Conservation (phyloP, 2,797 vertebrate species). For the Aratinga solstitialis region DNA sequence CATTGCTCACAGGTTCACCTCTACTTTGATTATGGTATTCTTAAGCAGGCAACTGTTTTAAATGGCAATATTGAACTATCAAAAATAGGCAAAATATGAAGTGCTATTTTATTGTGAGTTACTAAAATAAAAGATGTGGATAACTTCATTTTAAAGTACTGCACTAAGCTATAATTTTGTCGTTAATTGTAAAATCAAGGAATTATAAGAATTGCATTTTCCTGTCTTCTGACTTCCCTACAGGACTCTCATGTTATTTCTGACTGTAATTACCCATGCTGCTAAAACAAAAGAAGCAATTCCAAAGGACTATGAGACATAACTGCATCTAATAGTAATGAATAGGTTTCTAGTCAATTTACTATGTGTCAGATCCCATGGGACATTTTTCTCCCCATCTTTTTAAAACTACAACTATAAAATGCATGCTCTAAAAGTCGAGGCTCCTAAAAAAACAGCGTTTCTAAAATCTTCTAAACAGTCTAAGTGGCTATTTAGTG, state of each 20-base stretch:
- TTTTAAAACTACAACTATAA: constrained; percentile 20
- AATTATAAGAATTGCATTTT: background rate
- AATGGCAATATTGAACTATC: background rate
- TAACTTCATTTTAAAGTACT: background rate
- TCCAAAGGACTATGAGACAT: background rate
- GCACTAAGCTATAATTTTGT: background rate
- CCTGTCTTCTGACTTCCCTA: constrained; percentile 2
- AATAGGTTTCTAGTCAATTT: constrained; percentile 14
- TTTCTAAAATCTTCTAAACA: constrained; percentile 4
- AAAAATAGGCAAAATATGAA: background rate
- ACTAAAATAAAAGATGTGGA: background rate
- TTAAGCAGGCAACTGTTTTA: background rate
- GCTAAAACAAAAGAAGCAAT: constrained; percentile 12
- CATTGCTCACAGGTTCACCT: background rate
- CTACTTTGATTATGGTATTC: background rate
- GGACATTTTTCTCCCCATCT: background rate
- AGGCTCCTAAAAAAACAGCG: background rate
- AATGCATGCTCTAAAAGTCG: background rate
- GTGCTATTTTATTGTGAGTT: background rate
- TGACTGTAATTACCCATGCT: constrained; percentile 9
- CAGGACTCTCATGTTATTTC: constrained; percentile 13
- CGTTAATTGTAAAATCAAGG: constrained; percentile 4
- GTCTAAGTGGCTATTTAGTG: constrained; percentile 39
- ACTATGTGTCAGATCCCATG: constrained; percentile 1
- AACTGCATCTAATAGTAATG: constrained; percentile 2